phyloP scores from a whole-genome alignment of 2,113 vertebrate genomes.

The Rhea americana region DNA sequence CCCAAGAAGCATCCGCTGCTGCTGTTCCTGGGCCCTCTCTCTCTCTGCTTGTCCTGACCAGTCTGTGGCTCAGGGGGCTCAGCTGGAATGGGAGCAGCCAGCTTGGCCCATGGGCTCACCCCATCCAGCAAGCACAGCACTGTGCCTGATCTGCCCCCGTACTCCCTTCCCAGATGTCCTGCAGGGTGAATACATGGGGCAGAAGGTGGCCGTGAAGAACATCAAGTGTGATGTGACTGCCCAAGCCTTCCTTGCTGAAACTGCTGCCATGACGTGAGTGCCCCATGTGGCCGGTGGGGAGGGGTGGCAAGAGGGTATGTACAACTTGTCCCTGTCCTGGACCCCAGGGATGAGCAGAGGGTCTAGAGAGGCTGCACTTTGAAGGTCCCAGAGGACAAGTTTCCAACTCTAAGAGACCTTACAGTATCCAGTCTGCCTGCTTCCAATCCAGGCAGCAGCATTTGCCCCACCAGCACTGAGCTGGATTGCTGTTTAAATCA shows the following conservation, averaged over 20 bases:
- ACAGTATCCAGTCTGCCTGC: too few species aligned
- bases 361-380: neutral
- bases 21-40: neutral
- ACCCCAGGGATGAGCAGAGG: accelerated
- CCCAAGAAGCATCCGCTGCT: neutral
- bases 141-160: accelerated
- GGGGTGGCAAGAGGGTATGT: neutral
- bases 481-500: too few species aligned
- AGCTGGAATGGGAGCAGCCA: neutral
- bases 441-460: too few species aligned
- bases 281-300: neutral
- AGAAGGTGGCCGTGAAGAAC: conserved; percentile 92
- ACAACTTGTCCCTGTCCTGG: neutral
- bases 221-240: conserved; percentile 92
- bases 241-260: conserved; percentile 90
- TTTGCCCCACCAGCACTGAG: too few species aligned
- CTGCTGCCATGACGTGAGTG: conserved; percentile 91
- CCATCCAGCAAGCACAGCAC: too few species aligned
- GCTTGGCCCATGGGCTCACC: neutral
- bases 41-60: neutral
- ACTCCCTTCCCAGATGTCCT: conserved; percentile 78
- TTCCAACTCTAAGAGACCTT: too few species aligned
- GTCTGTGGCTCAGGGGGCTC: neutral
- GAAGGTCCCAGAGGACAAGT: too few species aligned
- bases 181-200: conserved; percentile 86